A percentile compares a stretch with the other conserved stretches of the same genome.
These are phyloP conservation scores for Meloidogyne floridensis DNA, from an alignment of 1,140 invertebrate species.

Conservation along the genomic window DNA sequence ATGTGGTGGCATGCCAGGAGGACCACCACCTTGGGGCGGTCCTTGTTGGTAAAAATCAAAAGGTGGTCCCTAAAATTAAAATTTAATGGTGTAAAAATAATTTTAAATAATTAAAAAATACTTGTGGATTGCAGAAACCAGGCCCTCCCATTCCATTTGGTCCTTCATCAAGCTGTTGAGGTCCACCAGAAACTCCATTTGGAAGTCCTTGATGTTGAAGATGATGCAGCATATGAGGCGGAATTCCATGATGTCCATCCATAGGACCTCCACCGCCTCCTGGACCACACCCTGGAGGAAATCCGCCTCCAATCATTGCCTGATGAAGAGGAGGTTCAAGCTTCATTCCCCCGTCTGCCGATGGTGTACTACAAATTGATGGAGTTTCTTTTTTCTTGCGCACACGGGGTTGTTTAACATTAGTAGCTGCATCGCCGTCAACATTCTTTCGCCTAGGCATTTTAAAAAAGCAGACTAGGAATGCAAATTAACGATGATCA, in stretches of 20 bases:
- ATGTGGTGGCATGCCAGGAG: slow-evolving; percentile 14
- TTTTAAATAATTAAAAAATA: not conserved
- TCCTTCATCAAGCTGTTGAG: slow-evolving; percentile 31
- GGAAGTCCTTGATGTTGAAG: slow-evolving; percentile 5
- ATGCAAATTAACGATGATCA: not conserved
- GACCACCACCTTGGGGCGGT: slow-evolving; percentile 18
- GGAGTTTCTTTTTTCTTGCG: slow-evolving; percentile 41
- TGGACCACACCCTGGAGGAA: slow-evolving; percentile 4
- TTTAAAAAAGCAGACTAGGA: not conserved
- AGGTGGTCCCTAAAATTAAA: slow-evolving; percentile 14
- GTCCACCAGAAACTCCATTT: slow-evolving; percentile 19
- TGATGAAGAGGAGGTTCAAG: slow-evolving; percentile 21
- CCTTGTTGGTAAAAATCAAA: slow-evolving; percentile 37
- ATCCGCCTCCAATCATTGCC: not conserved
- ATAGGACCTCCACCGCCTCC: not conserved
- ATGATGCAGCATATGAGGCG: slow-evolving; percentile 20
- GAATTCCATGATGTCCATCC: slow-evolving; percentile 22
- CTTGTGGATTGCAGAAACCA: slow-evolving; percentile 15
- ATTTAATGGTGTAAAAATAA: not conserved
- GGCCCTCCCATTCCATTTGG: slow-evolving; percentile 27
- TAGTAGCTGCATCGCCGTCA: slow-evolving; percentile 15
- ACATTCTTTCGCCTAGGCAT: slow-evolving; percentile 27
- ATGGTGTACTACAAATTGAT: slow-evolving; percentile 28
- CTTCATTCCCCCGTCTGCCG: slow-evolving; percentile 27
- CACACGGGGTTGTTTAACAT: slow-evolving; percentile 31